Conservation (phyloP, 2,888 invertebrate species). For the Philereme vetulata region DNA sequence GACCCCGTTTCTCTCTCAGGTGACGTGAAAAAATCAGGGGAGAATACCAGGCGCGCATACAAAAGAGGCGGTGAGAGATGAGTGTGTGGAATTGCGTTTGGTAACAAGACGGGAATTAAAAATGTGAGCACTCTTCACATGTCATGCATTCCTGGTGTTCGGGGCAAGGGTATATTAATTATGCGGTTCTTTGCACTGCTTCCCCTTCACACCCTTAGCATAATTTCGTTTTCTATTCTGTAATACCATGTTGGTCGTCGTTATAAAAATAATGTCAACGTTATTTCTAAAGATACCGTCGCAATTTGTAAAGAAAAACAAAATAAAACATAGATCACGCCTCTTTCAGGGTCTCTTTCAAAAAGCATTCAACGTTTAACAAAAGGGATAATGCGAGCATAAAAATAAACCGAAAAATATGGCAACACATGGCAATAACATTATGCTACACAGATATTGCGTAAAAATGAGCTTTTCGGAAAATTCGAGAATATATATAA, state of each 20-base stretch:
- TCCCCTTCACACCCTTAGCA: too few species aligned
- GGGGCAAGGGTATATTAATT: constrained; percentile 14
- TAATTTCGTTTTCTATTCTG: too few species aligned
- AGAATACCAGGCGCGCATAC: constrained; percentile 59
- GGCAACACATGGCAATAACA: constrained; percentile 39
- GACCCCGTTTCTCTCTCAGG: constrained; percentile 58
- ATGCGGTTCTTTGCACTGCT: constrained; percentile 6
- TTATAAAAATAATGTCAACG: too few species aligned
- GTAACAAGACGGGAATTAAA: constrained; percentile 24
- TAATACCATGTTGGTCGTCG: too few species aligned
- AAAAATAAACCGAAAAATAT: constrained; percentile 37
- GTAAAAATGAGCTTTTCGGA: constrained; percentile 45
- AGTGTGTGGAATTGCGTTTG: constrained; percentile 25
- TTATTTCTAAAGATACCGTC: too few species aligned
- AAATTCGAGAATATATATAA: constrained; percentile 33
- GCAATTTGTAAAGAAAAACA: neutral
- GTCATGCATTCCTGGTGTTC: constrained; percentile 20
- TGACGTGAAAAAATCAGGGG: constrained; percentile 61
- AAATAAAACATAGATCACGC: neutral
- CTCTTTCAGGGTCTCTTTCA: constrained; percentile 16
- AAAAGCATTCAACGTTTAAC: constrained; percentile 33
- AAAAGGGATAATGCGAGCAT: constrained; percentile 36
- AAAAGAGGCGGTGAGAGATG: constrained; percentile 52
- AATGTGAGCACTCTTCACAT: constrained; percentile 17
- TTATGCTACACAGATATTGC: constrained; percentile 45